Evolutionary conservation across 1,140 invertebrate genomes (phyloP), one percentile per base, ranked within the genome.

Genomic region (Penaeus japonicus): DNA sequence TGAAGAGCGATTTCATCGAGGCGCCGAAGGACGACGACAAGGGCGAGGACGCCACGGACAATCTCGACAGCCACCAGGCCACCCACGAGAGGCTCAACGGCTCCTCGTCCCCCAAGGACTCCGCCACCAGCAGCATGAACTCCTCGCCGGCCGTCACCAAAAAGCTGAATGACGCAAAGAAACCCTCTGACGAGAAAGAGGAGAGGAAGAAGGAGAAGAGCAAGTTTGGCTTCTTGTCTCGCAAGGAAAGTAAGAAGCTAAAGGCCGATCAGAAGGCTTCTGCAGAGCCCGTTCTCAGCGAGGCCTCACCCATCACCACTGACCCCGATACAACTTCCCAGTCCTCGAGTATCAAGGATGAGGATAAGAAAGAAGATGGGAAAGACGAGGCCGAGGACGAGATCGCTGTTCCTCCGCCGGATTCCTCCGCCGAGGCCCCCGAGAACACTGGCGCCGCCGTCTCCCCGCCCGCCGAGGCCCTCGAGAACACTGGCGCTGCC

Each of bases 11-110:
- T 0, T 20, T 65, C 12, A 47, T 87, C 32, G 53, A 39, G 12
- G 70, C 7, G 32, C 1, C 32, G 15, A 30, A 65, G n/a, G 65
- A 55, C 4, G 27, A 17, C 7, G 65, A 81, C 22, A 17, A 82
- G 12, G 27, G 32, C 5, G 77, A 62, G 22, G 77, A 55, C 1
- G 15, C 20, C 4, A 22, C 20, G 20, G 32, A 15, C 4, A 12
- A 22, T 10, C 5, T 55, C 15, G 86, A 88, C 53, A 35, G 54
- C 53, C 80, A 84, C 65, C 84, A 59, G 54, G 84, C 73, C 15
- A 85, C 84, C 27, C 84, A 78, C 32, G 86, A 88, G 39, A 79
- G 86, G n/a, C 80, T 88, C n/a, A 88, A 88, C 27, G 86, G 86
- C 7, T 77, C 86, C 32, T 24, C 86, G 30, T 79, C 85, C 32